Base-by-base conservation (phyloP, 2,888 invertebrate species). In the Apamea anceps region DNA sequence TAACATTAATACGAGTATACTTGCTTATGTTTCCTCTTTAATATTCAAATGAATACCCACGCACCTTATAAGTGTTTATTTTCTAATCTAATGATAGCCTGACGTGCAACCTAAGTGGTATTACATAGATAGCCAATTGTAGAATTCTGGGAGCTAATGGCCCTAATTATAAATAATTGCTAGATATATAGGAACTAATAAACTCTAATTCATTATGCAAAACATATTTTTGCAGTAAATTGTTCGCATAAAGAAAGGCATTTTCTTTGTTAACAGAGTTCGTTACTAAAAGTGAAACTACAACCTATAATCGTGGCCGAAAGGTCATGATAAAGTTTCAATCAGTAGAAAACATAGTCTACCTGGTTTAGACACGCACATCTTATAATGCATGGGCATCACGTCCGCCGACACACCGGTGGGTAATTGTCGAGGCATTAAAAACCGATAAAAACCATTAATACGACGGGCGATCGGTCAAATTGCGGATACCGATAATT, bases 371-470 rank as follows among this genome's bases (percentile, higher is more conserved):
- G 80, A 84, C 87, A 90, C 90, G 90, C 89, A 90, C 85, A 81
- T 88, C 81, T 90, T 82, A 82, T 88, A 82, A 78, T 51, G 79
- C 81, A 90, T 90, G 80, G 70, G 82, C 81, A 71, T 89, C 91
- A 90, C 90, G 90, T 91, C 87, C 86, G 85, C 88, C 85, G 84
- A 86, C 89, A 90, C 87, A 85, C 88, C 87, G 89, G 87, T 81
- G 79, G 87, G 90, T 94, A 94, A 94, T 94, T 93, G 92, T 90
- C 83, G 86, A 90, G 86, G 90, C 91, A 94, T 93, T 94, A 94
- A 94, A 93, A 92, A 91, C 89, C 92, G 92, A 94, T 94, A 94
- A 94, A 91, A 93, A 92, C 89, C 90, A 92, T 94, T 93, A 91
- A 93, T 92, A 93, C 89, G 88, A 90, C 89, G 87, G 90, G 89